Base-by-base conservation (phyloP, 2,797 vertebrate genomes). In the Hapalemur alaotrensis region DNA sequence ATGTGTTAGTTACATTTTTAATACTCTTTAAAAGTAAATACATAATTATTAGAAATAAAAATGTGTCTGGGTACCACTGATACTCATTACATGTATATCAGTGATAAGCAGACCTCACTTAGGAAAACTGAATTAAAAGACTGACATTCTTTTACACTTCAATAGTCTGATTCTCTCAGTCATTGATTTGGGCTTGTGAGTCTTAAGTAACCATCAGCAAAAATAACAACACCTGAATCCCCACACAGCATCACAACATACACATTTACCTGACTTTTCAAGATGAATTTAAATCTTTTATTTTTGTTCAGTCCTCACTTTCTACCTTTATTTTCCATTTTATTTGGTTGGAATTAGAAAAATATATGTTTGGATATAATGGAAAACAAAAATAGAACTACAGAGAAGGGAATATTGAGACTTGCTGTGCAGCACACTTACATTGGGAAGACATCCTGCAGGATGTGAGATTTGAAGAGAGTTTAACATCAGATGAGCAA, bases 41-140 rank as follows among this genome's bases (percentile, higher is more conserved):
- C 5, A 83, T 85, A 73, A 95, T 78, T 63, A 95, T 69, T 95
- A 65, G 89, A 82, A 81, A 85, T 57, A 46, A 87, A 93, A 92
- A 69, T 50, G 17, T 61, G 69, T 54, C 54, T 88, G 13, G 12
- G n/a, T 86, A 61, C 61, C 50, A 87, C 7, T 67, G 28, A 73
- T 46, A 82, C 10, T 17, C 46, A 78, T 90, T 46, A 76, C 28
- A 43, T 72, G 50, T 38, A 15, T 35, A 85, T 63, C 32, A 52
- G 4, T 80, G 75, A 86, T 86, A 50, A 95, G 32, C 15, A 70
- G 61, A 35, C 6, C 81, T 91, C 54, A 50, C 46, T 89, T 69
- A 54, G 50, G 41, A 93, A 89, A 85, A 72, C 28, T 79, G 15
- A 57, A 72, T 84, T 89, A 72, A 73, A 96, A 88, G 50, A 86